Evolutionary conservation across 2,113 vertebrate species (phyloP), one percentile per base, ranked within the genome.

Genomic region (Pterocles gutturalis): DNA sequence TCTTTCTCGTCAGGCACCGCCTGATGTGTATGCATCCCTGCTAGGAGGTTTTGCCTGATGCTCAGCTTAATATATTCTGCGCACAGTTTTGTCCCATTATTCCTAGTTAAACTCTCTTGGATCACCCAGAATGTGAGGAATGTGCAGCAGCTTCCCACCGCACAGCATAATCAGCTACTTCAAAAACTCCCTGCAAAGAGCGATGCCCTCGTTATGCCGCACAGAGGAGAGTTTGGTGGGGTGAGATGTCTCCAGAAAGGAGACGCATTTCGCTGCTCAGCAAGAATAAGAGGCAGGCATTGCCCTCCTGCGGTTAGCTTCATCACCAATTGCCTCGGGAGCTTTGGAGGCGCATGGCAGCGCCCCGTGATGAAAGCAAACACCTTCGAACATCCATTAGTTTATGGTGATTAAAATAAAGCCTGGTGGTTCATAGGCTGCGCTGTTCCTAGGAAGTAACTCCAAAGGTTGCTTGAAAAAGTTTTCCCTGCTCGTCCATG

Each of bases 141-240:
- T 89, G 94, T 41, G 22, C 81, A 64, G 92, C 87, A 89, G 89
- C 89, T 96, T 57, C 95, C 96, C 84, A 38, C 94, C 66, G 85
- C 72, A 89, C 92, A 28, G 91, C 82, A 80, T 95, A 95, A 96
- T 97, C 95, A 97, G 95, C 87, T 85, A 64, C 95, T 93, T 92
- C 93, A 90, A 83, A 91, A 93, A 45, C 93, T 93, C 92, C 94
- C 93, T 81, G 82, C 82, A 5, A 92, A 96, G 96, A 97, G 89
- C 19, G 86, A 97, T 96, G 96, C 87, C 83, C 89, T 96, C 78
- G 76, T 97, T 97, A 96, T 18, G 78, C 93, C 7, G 65, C 89
- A 89, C 79, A 83, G 78, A 60, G 90, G 90, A 87, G 65, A 69
- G 9, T 58, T 57, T 36, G 88, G 87, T 65, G 87, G 91, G 87